A percentile compares a stretch with the other conserved stretches of the same genome.
phyloP scores from a whole-genome alignment of 1,140 invertebrate genomes.

The Brachionus manjavacas region DNA sequence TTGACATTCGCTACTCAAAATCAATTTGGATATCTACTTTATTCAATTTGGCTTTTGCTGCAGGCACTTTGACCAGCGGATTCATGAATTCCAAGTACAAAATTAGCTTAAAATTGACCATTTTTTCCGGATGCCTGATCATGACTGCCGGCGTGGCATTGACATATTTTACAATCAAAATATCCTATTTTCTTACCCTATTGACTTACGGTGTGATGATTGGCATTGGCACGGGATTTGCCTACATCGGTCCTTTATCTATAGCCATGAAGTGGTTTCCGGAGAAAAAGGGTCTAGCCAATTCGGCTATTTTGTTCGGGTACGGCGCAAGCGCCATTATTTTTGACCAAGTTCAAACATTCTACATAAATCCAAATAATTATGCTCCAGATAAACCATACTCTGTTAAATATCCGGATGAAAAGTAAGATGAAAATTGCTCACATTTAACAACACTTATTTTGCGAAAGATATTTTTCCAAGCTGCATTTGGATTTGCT shows the following conservation, averaged over 20 bases:
- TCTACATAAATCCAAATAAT: conserved; percentile 58
- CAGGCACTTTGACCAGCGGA: conserved; percentile 45
- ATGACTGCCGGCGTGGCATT: conserved; percentile 50
- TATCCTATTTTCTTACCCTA: conserved; percentile 48
- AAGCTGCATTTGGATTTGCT: conserved; percentile 46
- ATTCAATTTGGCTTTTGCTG: conserved; percentile 48
- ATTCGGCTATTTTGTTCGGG: conserved; percentile 57
- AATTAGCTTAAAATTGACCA: background rate
- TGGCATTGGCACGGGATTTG: conserved; percentile 55
- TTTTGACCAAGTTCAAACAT: conserved; percentile 57
- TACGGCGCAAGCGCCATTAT: conserved; percentile 57
- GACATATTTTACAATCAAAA: conserved; percentile 54
- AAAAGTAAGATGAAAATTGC: background rate
- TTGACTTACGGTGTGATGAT: conserved; percentile 57
- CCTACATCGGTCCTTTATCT: conserved; percentile 55
- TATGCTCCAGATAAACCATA: conserved; percentile 45
- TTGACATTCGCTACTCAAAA: conserved; percentile 49
- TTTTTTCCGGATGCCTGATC: conserved; percentile 8
- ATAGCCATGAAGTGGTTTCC: conserved; percentile 60
- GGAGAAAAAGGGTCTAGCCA: conserved; percentile 55
- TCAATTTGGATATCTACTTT: conserved; percentile 55
- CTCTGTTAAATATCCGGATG: background rate
- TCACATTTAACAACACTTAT: background rate
- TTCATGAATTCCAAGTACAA: conserved; percentile 47
- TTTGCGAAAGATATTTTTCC: conserved; percentile 52